A percentile compares a stretch with the other conserved stretches of the same genome.
phyloP scores from a whole-genome alignment of 2,797 vertebrate genomes.

The Gouania willdenowi region DNA sequence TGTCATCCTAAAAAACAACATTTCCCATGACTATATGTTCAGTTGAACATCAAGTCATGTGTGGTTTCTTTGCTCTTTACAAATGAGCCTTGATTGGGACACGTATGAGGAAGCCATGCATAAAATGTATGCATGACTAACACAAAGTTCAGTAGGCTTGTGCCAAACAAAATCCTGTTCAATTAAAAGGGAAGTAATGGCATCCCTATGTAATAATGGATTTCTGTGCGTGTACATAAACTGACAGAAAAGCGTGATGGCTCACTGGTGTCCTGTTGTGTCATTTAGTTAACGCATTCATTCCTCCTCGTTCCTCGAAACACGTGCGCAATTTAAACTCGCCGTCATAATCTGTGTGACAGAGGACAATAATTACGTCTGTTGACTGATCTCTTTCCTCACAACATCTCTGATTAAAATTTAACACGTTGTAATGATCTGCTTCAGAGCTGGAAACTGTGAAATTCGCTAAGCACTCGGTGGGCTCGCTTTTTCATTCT shows the following conservation, averaged over 20 bases:
- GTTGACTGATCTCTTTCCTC: constrained; percentile 90
- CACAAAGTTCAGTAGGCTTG: constrained; percentile 65
- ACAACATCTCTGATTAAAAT: constrained; percentile 98
- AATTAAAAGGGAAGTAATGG: constrained; percentile 77
- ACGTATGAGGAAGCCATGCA: constrained; percentile 62
- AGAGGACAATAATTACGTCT: constrained; percentile 95
- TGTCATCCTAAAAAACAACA: no score
- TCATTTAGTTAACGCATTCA: constrained; percentile 80
- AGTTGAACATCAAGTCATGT: constrained; percentile 26
- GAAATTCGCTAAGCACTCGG: constrained; percentile 85
- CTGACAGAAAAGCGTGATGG: constrained; percentile 66
- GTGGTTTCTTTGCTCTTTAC: constrained; percentile 40
- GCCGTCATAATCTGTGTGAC: constrained; percentile 90
- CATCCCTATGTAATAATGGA: constrained; percentile 73
- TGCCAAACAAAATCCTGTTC: constrained; percentile 71
- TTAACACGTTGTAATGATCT: constrained; percentile 96
- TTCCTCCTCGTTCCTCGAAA: constrained; percentile 84
- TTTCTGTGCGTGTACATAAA: constrained; percentile 67
- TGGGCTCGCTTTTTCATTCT: constrained; percentile 82
- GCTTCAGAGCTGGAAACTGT: constrained; percentile 88
- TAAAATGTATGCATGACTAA: constrained; percentile 71
- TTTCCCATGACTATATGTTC: constrained; percentile 11
- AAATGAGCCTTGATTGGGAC: constrained; percentile 68
- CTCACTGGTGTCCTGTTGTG: constrained; percentile 72
- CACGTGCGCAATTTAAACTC: constrained; percentile 82